Percentiles rank a stretch among this genome's conserved stretches.
phyloP scores from a whole-genome alignment of 2,113 vertebrate species.

The Paradoxurus hermaphroditus region DNA sequence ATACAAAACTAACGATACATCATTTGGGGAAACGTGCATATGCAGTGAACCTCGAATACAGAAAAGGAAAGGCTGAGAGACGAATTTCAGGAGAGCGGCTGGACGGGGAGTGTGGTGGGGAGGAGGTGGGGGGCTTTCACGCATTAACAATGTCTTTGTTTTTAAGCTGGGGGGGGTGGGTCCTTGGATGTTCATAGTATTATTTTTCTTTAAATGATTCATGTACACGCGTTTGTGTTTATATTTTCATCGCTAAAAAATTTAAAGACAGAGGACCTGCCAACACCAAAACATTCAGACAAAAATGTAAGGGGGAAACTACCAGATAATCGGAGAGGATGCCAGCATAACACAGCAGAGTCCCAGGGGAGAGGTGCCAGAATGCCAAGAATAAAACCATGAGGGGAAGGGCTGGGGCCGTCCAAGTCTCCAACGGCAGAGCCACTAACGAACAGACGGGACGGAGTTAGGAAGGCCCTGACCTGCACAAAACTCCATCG shows the following conservation, averaged over 20 bases:
- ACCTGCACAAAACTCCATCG: neutral
- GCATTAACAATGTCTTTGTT: neutral
- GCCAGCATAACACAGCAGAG: neutral
- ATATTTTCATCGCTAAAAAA: neutral
- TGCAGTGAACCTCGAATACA: neutral
- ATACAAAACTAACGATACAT: neutral
- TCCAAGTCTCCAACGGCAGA: neutral
- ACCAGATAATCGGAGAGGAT: neutral
- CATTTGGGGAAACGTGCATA: neutral
- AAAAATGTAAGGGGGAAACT: neutral
- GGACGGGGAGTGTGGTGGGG: accelerated
- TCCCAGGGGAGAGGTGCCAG: neutral
- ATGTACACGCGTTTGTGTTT: neutral
- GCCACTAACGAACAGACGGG: neutral
- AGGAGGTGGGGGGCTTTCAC: no score
- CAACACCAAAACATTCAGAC: neutral
- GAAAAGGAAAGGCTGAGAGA: neutral
- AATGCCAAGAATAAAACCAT: neutral
- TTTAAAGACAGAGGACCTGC: neutral
- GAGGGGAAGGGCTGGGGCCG: neutral
- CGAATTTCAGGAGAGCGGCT: neutral
- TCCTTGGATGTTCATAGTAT: neutral
- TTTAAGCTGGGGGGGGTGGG: neutral
- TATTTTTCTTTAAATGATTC: neutral
- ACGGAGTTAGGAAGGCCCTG: neutral